Evolutionary conservation across 2,113 vertebrate genomes (phyloP), one percentile per base, ranked within the genome.

Genomic region (Scomber japonicus): DNA sequence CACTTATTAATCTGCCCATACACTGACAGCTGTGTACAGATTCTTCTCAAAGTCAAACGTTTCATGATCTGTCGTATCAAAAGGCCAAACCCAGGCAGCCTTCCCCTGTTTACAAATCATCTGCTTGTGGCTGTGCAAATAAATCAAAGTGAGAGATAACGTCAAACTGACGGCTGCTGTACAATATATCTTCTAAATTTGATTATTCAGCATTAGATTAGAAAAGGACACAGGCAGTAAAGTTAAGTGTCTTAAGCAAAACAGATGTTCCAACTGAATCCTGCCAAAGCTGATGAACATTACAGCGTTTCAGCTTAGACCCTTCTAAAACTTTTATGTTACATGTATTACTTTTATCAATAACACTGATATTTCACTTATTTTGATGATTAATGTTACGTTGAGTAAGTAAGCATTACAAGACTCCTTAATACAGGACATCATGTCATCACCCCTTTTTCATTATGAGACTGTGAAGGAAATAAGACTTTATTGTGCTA

Each of bases 71-170:
- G 71, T 81, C 86, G 59, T 75, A 76, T 83, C 75, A 75, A 78
- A 84, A 84, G 55, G 64, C 69, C 71, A 69, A 85, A 80, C 54
- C 62, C 63, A 45, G 19, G 27, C 82, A 49, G 48, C 53, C 31
- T 80, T 82, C 75, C 50, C 66, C 57, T 79, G 88, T 76, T 89
- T 74, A 75, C 80, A 88, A 70, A 90, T 66, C 44, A 77, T 70
- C 71, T 67, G 80, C 74, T 61, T 46, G 67, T 73, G 75, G 79
- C 79, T 81, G 83, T 50, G 75, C 16, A 40, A 85, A 91, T 91
- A 86, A 92, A 91, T 92, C 92, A 91, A 65, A 82, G 80, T 15
- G 76, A 63, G 64, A 56, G 89, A 92, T 88, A 88, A 82, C 17
- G 86, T 91, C 90, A 89, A 35, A 59, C 67, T 88, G 84, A 89